phyloP scores from a whole-genome alignment of 2,797 vertebrate species.

The Lepidocolaptes lacrymiger region DNA sequence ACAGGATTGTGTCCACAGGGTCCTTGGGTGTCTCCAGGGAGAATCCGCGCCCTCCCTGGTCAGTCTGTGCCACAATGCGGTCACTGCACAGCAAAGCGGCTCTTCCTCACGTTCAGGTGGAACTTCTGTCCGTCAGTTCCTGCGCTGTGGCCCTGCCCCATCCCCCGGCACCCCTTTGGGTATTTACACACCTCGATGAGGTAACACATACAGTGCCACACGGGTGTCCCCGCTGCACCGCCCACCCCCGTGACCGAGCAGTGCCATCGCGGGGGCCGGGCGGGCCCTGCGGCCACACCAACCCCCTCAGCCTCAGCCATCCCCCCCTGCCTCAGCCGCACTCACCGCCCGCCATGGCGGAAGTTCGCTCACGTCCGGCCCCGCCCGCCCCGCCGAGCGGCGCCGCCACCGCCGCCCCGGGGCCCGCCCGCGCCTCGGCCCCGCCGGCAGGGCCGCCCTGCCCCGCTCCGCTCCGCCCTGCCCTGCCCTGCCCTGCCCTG shows the following conservation, averaged over 20 bases:
- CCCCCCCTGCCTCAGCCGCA: background rate
- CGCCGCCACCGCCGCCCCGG: background rate
- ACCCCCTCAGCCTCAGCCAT: background rate
- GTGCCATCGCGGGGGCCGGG: rapidly evolving
- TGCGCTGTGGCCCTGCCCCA: background rate
- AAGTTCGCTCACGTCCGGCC: conserved; percentile 63
- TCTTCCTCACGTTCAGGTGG: background rate
- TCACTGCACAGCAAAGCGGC: background rate
- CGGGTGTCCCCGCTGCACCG: rapidly evolving
- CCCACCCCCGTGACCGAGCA: background rate
- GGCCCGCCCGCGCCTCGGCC: background rate
- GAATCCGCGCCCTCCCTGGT: background rate
- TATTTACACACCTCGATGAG: no score
- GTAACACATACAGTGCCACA: no score
- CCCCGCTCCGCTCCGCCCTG: no score
- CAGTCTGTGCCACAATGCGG: background rate
- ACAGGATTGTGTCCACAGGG: rapidly evolving
- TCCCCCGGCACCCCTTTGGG: no score
- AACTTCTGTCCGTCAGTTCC: background rate
- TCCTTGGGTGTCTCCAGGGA: background rate
- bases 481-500: no score
- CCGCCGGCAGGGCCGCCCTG: background rate
- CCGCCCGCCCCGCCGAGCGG: conserved; percentile 27
- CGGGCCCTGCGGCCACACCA: rapidly evolving
- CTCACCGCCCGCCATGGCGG: conserved; percentile 47